Evolutionary conservation across 2,113 vertebrate genomes (phyloP).

Genomic region (Strix uralensis): DNA sequence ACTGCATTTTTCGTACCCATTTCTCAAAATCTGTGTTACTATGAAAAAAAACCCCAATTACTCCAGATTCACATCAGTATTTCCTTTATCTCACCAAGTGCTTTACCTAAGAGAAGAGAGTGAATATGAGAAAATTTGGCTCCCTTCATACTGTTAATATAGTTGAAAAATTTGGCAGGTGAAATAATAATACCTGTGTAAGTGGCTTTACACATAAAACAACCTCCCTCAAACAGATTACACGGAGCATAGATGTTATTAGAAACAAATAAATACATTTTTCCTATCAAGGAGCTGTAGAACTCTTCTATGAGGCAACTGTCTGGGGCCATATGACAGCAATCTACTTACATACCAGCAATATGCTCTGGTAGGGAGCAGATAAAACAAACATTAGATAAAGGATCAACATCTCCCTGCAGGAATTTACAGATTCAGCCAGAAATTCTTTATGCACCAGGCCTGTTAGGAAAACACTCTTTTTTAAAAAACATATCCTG

Average conservation of each 20-base stretch:
- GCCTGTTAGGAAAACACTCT: not conserved
- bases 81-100: not conserved
- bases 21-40: not conserved
- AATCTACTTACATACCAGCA: not conserved
- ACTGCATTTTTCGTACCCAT: not conserved
- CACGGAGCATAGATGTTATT: not conserved
- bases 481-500: not conserved
- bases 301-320: not conserved
- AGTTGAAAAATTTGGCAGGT: not conserved
- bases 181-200: not conserved
- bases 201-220: not conserved
- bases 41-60: not conserved
- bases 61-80: not conserved
- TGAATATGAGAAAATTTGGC: not conserved
- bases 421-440: not conserved
- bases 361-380: not conserved
- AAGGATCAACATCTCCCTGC: constrained; percentile 1
- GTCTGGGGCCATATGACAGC: not conserved
- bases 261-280: not conserved
- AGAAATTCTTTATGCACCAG: not conserved
- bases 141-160: not conserved
- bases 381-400: constrained; percentile 34
- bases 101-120: not conserved
- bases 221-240: not conserved
- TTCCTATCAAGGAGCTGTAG: not conserved